A percentile compares a stretch with the other conserved stretches of the same genome.
phyloP scores from a whole-genome alignment of 1,140 invertebrate species.

The Acromyrmex echinatior region DNA sequence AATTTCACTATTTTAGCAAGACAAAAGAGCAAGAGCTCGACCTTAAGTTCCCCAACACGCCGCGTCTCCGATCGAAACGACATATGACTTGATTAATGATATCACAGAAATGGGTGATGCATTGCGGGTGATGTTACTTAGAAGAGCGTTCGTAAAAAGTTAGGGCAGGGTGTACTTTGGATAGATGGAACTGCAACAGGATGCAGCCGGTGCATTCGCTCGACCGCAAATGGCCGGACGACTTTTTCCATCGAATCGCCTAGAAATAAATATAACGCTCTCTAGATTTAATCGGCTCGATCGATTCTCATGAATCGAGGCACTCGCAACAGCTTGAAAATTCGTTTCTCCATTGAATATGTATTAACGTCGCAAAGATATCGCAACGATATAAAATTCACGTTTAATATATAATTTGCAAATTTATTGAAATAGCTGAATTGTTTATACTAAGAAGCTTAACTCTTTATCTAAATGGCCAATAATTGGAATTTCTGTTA shows the following conservation, averaged over 20 bases:
- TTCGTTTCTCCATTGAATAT: slow-evolving; percentile 8
- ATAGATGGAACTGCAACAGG: slow-evolving; percentile 68
- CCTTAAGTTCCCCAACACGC: neutral
- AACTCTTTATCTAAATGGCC: neutral
- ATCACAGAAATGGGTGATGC: neutral
- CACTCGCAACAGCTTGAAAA: slow-evolving; percentile 21
- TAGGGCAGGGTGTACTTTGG: slow-evolving; percentile 35
- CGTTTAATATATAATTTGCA: neutral
- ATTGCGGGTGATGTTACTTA: slow-evolving; percentile 20
- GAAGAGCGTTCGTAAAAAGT: slow-evolving; percentile 44
- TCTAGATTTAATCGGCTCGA: slow-evolving; percentile 71
- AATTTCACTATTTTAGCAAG: slow-evolving; percentile 55
- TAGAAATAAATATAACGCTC: slow-evolving; percentile 78
- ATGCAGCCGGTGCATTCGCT: slow-evolving; percentile 65
- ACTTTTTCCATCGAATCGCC: slow-evolving; percentile 74
- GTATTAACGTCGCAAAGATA: neutral
- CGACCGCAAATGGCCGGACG: slow-evolving; percentile 70
- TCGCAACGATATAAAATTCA: neutral
- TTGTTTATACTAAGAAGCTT: slow-evolving; percentile 25
- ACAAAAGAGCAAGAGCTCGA: slow-evolving; percentile 23
- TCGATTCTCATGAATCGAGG: slow-evolving; percentile 61
- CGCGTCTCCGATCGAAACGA: neutral
- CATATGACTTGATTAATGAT: slow-evolving; percentile 39
- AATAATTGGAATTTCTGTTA: neutral
- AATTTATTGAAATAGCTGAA: slow-evolving; percentile 37